phyloP scores from a whole-genome alignment of 2,113 vertebrate genomes.

The Hystrix cristata region DNA sequence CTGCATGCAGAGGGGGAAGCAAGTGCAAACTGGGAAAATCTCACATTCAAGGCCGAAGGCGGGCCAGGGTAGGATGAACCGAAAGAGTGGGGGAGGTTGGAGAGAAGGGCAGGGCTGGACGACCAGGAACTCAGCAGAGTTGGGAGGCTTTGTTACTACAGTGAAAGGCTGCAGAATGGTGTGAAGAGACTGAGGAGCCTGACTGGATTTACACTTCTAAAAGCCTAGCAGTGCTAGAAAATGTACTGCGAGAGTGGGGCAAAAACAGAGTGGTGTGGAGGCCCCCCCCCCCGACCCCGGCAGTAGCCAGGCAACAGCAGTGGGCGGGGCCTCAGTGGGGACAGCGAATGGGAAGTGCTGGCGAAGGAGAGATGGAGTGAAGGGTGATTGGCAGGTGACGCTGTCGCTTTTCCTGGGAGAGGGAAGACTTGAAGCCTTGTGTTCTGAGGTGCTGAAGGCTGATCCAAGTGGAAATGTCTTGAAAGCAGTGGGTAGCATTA shows the following conservation, averaged over 20 bases:
- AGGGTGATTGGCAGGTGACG: not conserved
- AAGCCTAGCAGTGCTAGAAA: not conserved
- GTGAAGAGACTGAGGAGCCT: not conserved
- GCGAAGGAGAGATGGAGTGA: too few relatives aligned
- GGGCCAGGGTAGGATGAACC: not conserved
- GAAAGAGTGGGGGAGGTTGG: not conserved
- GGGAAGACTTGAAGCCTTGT: not conserved
- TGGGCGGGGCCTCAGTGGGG: not conserved
- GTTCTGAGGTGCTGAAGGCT: not conserved
- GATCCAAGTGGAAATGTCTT: not conserved
- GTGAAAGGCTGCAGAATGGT: not conserved
- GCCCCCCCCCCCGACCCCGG: rapidly evolving
- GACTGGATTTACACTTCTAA: not conserved
- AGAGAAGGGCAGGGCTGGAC: not conserved
- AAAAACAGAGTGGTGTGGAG: not conserved
- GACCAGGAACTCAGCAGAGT: not conserved
- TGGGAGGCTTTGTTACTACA: not conserved
- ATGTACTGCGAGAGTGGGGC: not conserved
- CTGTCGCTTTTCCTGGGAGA: not conserved
- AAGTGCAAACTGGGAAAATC: too few relatives aligned
- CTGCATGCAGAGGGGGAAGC: not conserved
- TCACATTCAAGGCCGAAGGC: not conserved
- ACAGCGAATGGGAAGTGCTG: not conserved
- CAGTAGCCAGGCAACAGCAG: rapidly evolving
- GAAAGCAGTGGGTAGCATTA: not conserved